Conservation (phyloP, 2,113 vertebrate species). For the Brachypteracias leptosomus region DNA sequence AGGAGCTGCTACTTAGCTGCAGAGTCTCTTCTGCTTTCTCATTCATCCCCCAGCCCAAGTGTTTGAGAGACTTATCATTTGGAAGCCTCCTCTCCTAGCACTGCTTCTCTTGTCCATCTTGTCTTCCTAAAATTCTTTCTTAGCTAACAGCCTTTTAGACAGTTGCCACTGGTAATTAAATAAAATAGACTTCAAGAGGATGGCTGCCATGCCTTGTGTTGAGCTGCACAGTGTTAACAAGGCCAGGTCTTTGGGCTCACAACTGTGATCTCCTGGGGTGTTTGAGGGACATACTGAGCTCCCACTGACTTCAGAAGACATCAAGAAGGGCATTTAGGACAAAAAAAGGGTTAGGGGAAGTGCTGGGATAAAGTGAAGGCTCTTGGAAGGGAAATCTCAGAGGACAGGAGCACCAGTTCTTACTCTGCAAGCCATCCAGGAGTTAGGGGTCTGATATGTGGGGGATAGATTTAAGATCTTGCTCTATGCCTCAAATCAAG, state of each 20-base stretch:
- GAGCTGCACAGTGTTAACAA: not conserved
- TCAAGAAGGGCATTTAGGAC: not conserved
- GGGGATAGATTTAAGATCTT: not conserved
- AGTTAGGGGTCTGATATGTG: not conserved
- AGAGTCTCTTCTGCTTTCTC: not conserved
- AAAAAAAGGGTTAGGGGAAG: not conserved
- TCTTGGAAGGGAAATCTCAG: not conserved
- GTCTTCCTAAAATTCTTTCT: not conserved
- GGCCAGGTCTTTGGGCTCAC: not conserved
- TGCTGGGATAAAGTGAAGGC: not conserved
- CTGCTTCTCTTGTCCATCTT: not conserved
- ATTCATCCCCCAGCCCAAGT: not conserved
- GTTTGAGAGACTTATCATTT: not conserved
- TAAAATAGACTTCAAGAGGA: not conserved
- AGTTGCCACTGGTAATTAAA: constrained; percentile 1
- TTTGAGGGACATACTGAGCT: not conserved
- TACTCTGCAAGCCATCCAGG: not conserved
- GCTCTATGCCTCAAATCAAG: not conserved
- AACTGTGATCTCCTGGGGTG: not conserved
- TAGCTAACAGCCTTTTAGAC: not conserved
- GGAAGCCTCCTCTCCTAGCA: not conserved
- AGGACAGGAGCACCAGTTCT: not conserved
- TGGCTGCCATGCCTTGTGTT: not conserved
- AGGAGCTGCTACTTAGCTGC: not conserved
- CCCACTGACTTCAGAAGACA: not conserved